A percentile compares a stretch with the other conserved stretches of the same genome.
These are phyloP conservation scores for Apus apus DNA, from an alignment of 2,113 vertebrate species.

Conservation along the genomic window DNA sequence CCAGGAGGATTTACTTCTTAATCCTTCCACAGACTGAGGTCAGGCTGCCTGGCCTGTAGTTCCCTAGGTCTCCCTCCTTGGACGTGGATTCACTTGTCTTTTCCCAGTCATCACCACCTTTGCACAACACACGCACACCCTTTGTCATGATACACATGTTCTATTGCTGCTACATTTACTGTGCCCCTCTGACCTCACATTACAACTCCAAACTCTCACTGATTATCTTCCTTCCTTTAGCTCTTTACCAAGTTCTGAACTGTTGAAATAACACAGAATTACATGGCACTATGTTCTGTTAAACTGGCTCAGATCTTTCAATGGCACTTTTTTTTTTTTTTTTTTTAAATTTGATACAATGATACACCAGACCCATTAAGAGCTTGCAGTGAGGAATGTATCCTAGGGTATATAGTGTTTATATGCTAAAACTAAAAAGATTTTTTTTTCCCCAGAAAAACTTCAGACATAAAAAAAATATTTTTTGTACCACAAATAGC, in stretches of 20 bases:
- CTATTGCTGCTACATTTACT: accelerated
- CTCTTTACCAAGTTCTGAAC: not conserved
- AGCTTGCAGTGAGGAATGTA: not conserved
- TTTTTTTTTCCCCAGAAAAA: not conserved
- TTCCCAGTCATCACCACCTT: not conserved
- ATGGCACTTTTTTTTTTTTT: not conserved
- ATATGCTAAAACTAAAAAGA: not conserved
- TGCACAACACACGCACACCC: too few relatives aligned
- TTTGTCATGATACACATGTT: not conserved
- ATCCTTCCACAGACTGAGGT: not conserved
- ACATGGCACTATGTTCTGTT: not conserved
- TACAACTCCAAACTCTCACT: not conserved
- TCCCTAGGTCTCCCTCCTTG: not conserved
- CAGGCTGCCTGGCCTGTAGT: not conserved
- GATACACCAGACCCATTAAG: not conserved
- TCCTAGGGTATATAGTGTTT: not conserved
- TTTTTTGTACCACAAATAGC: not conserved
- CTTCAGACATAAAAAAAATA: not conserved
- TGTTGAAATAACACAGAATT: not conserved
- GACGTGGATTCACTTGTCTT: not conserved
- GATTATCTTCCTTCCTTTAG: not conserved
- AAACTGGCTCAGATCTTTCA: not conserved
- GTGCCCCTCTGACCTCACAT: not conserved
- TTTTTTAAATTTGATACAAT: not conserved
- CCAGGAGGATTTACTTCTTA: not conserved